These are phyloP conservation scores for Clanis bilineata DNA, from an alignment of 2,888 invertebrate genomes.

Conservation along the genomic window DNA sequence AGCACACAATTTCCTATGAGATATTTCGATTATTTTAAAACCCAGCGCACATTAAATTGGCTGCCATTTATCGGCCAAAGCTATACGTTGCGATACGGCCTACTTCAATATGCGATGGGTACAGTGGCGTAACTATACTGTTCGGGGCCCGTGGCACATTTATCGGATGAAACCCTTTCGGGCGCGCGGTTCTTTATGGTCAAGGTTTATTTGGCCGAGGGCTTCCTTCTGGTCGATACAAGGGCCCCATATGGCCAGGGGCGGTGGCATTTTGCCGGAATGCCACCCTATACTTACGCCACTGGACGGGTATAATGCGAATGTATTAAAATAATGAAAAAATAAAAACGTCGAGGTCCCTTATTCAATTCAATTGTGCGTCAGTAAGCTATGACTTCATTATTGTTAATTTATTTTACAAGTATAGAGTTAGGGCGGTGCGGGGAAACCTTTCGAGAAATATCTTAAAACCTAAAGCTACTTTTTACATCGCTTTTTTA, in stretches of 20 bases:
- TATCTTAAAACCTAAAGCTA: too few relatives aligned
- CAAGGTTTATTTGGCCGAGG: too few relatives aligned
- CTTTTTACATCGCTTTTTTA: too few relatives aligned
- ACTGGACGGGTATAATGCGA: not conserved
- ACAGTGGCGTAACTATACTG: not conserved
- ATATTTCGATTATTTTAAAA: not conserved
- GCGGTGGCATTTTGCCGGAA: too few relatives aligned
- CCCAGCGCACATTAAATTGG: not conserved
- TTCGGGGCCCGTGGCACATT: too few relatives aligned
- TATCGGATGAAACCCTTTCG: too few relatives aligned
- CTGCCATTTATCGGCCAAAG: not conserved
- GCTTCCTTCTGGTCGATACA: too few relatives aligned
- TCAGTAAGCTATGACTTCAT: not conserved
- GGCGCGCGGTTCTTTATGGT: too few relatives aligned
- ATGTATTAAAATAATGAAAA: not conserved
- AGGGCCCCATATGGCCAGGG: too few relatives aligned
- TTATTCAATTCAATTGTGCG: constrained; percentile 10
- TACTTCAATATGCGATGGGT: not conserved
- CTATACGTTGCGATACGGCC: not conserved
- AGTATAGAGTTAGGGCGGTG: not conserved
- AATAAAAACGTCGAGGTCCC: constrained; percentile 10
- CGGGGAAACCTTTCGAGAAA: not conserved
- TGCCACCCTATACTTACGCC: too few relatives aligned
- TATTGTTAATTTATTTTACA: not conserved
- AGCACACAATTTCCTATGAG: not conserved